These are phyloP conservation scores for Notoglanidium macrostoma DNA, from an alignment of 2,797 vertebrate genomes.

Conservation along the genomic window DNA sequence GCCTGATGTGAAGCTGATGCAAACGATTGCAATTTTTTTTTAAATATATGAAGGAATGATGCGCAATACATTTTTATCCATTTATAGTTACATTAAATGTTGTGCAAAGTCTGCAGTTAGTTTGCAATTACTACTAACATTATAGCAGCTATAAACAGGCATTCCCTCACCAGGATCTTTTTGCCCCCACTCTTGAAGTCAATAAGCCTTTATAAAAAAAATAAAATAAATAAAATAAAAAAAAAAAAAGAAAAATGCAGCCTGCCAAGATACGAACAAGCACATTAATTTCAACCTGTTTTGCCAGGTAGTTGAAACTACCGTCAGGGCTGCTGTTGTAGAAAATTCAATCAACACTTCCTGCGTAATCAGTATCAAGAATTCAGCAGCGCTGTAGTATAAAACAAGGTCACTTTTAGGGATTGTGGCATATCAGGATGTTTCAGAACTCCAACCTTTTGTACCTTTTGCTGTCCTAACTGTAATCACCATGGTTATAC, in stretches of 20 bases:
- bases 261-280: not conserved
- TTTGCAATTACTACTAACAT: not conserved
- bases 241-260: too few species aligned
- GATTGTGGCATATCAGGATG: not conserved
- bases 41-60: not conserved
- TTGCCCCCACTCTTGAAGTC: too few species aligned
- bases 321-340: not conserved
- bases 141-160: not conserved
- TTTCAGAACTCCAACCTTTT: not conserved
- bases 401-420: not conserved
- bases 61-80: not conserved
- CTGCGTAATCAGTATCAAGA: not conserved
- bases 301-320: not conserved
- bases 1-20: not conserved
- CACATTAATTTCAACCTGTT: not conserved
- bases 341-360: not conserved
- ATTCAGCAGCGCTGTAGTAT: not conserved
- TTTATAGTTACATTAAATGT: not conserved
- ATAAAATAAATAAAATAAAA: too few species aligned
- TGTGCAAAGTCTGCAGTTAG: not conserved
- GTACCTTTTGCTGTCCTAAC: not conserved
- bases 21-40: not conserved
- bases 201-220: not conserved
- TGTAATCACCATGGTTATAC: not conserved
- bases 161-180: not conserved